phyloP scores from a whole-genome alignment of 2,888 invertebrate species.

The Diploptera punctata region DNA sequence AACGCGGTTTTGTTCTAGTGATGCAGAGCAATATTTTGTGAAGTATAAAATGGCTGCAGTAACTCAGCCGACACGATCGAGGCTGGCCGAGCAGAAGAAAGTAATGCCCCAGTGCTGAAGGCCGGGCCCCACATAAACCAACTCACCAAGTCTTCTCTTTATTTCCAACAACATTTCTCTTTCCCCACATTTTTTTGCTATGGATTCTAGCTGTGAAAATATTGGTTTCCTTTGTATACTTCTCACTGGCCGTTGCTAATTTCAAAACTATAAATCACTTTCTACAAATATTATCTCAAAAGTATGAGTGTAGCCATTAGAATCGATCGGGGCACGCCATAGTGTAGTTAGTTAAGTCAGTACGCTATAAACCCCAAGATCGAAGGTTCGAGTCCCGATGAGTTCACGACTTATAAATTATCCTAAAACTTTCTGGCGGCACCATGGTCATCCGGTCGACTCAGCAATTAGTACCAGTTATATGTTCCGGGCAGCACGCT shows the following conservation, averaged over 20 bases:
- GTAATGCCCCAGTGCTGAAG: not conserved
- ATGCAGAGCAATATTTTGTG: conserved; percentile 3
- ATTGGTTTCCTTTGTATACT: not conserved
- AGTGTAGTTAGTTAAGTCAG: too few relatives aligned
- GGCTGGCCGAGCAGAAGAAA: not conserved
- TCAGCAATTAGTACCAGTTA: too few relatives aligned
- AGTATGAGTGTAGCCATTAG: too few relatives aligned
- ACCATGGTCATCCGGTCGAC: too few relatives aligned
- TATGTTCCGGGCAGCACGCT: too few relatives aligned
- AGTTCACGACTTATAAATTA: too few relatives aligned
- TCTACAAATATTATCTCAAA: too few relatives aligned
- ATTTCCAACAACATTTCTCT: not conserved
- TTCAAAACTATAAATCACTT: not conserved
- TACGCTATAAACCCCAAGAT: too few relatives aligned
- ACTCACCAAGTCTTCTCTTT: not conserved
- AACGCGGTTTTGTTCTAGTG: not conserved
- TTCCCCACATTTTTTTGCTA: not conserved
- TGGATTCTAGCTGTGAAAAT: not conserved
- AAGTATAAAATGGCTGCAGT: conserved; percentile 18
- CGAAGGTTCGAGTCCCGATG: too few relatives aligned
- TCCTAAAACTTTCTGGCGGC: too few relatives aligned
- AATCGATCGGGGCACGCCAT: too few relatives aligned
- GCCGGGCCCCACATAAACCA: not conserved
- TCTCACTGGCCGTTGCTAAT: not conserved
- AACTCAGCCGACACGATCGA: not conserved